phyloP scores from a whole-genome alignment of 2,888 invertebrate species.

The Enchytraeus crypticus region DNA sequence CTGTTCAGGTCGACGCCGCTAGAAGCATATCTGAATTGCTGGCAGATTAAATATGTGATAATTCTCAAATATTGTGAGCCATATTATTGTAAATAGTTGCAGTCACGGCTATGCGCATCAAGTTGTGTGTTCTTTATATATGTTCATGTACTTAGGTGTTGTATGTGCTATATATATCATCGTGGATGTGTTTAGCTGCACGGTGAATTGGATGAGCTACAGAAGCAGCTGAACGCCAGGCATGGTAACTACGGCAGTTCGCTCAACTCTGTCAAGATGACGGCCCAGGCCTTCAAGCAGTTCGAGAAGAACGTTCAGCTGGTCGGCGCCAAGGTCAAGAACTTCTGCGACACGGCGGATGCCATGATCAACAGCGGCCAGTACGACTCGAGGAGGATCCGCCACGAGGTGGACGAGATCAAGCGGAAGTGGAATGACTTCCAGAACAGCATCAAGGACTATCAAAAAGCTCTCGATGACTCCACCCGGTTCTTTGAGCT shows the following conservation, averaged over 20 bases:
- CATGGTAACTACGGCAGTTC: slow-evolving; percentile 66
- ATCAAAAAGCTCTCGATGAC: slow-evolving; percentile 60
- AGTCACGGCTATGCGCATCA: too few species aligned
- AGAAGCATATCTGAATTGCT: too few species aligned
- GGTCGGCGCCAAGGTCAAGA: slow-evolving; percentile 62
- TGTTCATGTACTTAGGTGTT: too few species aligned
- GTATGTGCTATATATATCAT: too few species aligned
- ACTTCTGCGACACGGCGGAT: slow-evolving; percentile 60
- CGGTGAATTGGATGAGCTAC: slow-evolving; percentile 61
- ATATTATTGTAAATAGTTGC: too few species aligned
- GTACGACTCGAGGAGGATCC: slow-evolving; percentile 51
- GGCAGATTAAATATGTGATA: too few species aligned
- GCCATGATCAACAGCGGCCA: slow-evolving; percentile 50
- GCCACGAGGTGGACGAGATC: slow-evolving; percentile 57
- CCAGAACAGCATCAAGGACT: slow-evolving; percentile 60
- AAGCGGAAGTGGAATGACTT: slow-evolving; percentile 62
- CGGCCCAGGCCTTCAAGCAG: slow-evolving; percentile 63
- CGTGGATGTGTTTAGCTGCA: slow-evolving; percentile 63
- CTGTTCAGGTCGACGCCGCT: not conserved
- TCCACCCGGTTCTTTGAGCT: slow-evolving; percentile 65
- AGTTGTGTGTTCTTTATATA: too few species aligned
- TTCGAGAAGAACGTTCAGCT: slow-evolving; percentile 72
- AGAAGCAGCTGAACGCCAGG: slow-evolving; percentile 58
- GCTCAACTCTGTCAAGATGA: slow-evolving; percentile 61
- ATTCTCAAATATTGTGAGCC: too few species aligned